A percentile compares a stretch with the other conserved stretches of the same genome.
These are phyloP conservation scores for Trinectes maculatus DNA, from an alignment of 2,113 vertebrate species.

Conservation along the genomic window DNA sequence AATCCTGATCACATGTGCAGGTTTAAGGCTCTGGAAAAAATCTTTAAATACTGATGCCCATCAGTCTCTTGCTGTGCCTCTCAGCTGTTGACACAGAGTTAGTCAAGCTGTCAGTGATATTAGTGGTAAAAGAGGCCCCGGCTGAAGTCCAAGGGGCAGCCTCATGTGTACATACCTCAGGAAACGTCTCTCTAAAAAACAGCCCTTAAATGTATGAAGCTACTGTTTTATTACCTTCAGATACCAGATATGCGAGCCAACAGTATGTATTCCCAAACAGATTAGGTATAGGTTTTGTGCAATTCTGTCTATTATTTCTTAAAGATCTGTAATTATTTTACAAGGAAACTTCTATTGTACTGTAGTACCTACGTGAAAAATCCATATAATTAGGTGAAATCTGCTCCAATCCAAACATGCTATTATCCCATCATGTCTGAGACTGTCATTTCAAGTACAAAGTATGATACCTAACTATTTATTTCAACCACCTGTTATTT, in stretches of 20 bases:
- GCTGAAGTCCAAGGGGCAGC: neutral
- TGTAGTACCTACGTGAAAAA: neutral
- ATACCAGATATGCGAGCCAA: slow-evolving; percentile 30
- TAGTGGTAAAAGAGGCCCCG: slow-evolving; percentile 3
- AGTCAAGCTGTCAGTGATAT: slow-evolving; percentile 14
- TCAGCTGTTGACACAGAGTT: neutral
- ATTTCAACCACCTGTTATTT: neutral
- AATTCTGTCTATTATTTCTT: slow-evolving; percentile 9
- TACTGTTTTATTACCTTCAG: slow-evolving; percentile 8
- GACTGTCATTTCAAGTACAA: slow-evolving; percentile 26
- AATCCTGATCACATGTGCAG: slow-evolving; percentile 1
- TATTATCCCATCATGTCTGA: slow-evolving; percentile 23
- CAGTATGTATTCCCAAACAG: neutral
- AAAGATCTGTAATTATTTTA: slow-evolving; percentile 5
- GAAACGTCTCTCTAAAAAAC: slow-evolving; percentile 25
- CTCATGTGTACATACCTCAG: neutral
- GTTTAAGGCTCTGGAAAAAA: slow-evolving; percentile 1
- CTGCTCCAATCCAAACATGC: slow-evolving; percentile 45
- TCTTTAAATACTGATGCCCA: neutral
- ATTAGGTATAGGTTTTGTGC: neutral
- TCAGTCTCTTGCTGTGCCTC: neutral
- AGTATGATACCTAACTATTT: neutral
- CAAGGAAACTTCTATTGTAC: slow-evolving; percentile 12
- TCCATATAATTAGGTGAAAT: slow-evolving; percentile 11
- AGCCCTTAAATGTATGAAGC: slow-evolving; percentile 11